Conservation (phyloP, 2,797 vertebrate genomes). For the Corythornis leucogaster region DNA sequence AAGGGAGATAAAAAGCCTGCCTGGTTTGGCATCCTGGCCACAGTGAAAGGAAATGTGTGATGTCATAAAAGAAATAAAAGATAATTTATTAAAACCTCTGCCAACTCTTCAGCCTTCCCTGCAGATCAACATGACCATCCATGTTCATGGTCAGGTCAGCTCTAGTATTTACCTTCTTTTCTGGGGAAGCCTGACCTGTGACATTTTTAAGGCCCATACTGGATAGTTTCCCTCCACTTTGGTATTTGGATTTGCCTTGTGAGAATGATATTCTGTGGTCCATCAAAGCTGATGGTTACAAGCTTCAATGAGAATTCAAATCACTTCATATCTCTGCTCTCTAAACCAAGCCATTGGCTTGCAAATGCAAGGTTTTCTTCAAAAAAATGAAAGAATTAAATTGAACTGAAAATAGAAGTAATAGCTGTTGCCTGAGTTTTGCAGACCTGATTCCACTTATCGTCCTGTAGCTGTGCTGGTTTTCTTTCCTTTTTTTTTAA, state of each 20-base stretch:
- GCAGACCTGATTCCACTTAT: not conserved
- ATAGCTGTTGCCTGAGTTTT: not conserved
- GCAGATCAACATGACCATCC: not conserved
- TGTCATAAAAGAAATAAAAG: not conserved
- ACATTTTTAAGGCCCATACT: not conserved
- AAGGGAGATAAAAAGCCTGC: not conserved
- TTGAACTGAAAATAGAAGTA: not conserved
- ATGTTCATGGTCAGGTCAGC: not conserved
- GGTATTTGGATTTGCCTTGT: not conserved
- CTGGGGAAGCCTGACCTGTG: not conserved
- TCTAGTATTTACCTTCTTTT: not conserved
- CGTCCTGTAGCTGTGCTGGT: not conserved
- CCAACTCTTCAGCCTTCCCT: not conserved
- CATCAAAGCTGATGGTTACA: not conserved
- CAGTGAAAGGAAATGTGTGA: not conserved
- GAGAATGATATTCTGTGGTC: not conserved
- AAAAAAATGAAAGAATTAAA: not conserved
- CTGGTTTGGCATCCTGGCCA: not conserved
- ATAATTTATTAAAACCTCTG: not conserved
- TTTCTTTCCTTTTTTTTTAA: not conserved
- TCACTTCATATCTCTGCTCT: not conserved
- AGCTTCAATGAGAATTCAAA: not conserved
- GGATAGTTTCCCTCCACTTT: not conserved
- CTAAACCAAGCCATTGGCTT: not conserved
- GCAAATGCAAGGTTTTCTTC: not conserved